These are phyloP conservation scores for Dicerorhinus sumatrensis DNA, from an alignment of 2,113 vertebrate genomes.

Conservation along the genomic window DNA sequence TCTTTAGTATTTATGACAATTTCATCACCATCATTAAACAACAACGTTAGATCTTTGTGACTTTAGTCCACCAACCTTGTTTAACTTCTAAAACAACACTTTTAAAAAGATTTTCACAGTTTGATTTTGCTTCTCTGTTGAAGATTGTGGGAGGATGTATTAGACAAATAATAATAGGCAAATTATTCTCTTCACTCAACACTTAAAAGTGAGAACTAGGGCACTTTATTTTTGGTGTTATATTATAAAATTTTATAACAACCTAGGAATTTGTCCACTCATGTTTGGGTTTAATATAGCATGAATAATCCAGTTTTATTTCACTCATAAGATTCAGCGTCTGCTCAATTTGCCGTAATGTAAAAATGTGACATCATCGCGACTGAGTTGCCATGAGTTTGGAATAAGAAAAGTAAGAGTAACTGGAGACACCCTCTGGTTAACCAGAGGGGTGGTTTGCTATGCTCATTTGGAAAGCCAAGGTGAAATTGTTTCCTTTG, in stretches of 20 bases:
- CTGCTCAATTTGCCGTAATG: background rate
- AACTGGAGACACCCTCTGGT: background rate
- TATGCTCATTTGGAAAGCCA: background rate
- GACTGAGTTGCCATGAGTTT: background rate
- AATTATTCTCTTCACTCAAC: background rate
- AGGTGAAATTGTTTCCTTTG: background rate
- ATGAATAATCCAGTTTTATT: background rate
- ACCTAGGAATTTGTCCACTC: background rate
- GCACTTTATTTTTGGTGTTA: background rate
- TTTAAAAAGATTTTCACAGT: background rate
- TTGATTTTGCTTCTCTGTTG: background rate
- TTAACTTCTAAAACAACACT: background rate
- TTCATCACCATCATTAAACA: conserved; percentile 24
- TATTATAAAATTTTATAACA: background rate
- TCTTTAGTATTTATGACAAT: background rate
- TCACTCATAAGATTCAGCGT: background rate
- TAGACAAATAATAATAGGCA: background rate
- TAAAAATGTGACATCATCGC: background rate
- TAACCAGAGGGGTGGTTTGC: background rate
- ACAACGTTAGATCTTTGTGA: conserved; percentile 8
- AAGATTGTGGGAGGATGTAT: background rate
- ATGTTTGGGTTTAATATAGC: background rate
- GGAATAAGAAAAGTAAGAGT: background rate
- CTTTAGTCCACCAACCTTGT: background rate
- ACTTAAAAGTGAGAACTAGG: background rate